Evolutionary conservation across 2,888 invertebrate species (phyloP).

Genomic region (Agrypnus murinus): DNA sequence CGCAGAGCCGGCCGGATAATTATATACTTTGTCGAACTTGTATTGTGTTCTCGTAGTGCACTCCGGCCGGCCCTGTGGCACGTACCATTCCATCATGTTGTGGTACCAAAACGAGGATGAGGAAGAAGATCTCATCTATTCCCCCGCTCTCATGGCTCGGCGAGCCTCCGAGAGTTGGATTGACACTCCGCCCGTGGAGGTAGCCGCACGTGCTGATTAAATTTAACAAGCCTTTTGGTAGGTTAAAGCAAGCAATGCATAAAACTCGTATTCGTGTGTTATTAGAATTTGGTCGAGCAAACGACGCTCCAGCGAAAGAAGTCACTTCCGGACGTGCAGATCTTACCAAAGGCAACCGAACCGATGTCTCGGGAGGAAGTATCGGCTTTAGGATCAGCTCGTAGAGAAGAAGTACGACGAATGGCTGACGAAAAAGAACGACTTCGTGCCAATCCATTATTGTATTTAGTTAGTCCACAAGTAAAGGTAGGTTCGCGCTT

Average conservation of each 20-base stretch:
- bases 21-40: conserved; percentile 42
- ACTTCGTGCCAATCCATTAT: conserved; percentile 94
- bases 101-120: conserved; percentile 86
- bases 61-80: conserved; percentile 45
- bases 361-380: conserved; percentile 97
- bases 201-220: conserved; percentile 63
- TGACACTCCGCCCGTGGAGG: conserved; percentile 90
- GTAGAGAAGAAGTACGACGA: conserved; percentile 94
- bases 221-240: conserved; percentile 32
- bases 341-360: conserved; percentile 85
- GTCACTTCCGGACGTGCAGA: conserved; percentile 96
- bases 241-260: conserved; percentile 29
- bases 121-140: conserved; percentile 90
- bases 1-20: conserved; percentile 49
- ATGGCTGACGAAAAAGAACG: conserved; percentile 94
- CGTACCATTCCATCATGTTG: conserved; percentile 78
- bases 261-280: conserved; percentile 56
- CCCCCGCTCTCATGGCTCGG: conserved; percentile 89
- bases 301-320: conserved; percentile 93
- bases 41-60: conserved; percentile 40
- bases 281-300: conserved; percentile 85
- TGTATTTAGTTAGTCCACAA: conserved; percentile 97
- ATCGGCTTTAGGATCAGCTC: conserved; percentile 92
- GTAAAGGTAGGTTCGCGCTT: conserved; percentile 85
- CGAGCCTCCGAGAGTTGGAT: conserved; percentile 94